Conservation (phyloP, 2,797 vertebrate species). For the Anableps anableps region DNA sequence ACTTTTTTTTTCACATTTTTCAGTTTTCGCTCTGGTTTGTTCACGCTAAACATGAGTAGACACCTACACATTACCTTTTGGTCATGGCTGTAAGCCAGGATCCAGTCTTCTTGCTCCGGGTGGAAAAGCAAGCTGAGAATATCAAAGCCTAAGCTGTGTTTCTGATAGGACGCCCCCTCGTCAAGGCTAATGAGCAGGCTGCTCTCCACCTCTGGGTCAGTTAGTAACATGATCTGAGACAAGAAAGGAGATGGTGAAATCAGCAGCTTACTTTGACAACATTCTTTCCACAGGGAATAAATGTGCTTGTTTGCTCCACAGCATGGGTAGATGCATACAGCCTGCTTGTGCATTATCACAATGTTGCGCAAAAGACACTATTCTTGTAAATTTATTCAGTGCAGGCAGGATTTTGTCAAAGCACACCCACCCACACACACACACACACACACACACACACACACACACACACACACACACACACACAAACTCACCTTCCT, state of each 20-base stretch:
- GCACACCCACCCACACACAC: background rate
- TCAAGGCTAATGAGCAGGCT: conserved; percentile 95
- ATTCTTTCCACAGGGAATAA: conserved; percentile 59
- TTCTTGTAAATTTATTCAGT: conserved; percentile 23
- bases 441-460: conserved; percentile 75
- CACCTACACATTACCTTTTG: conserved; percentile 85
- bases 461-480: conserved; percentile 66
- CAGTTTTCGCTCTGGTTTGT: conserved; percentile 37
- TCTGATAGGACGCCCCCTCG: conserved; percentile 94
- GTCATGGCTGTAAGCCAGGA: conserved; percentile 93
- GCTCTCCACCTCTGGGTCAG: conserved; percentile 95
- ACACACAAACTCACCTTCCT: conserved; percentile 85
- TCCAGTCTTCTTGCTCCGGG: conserved; percentile 94
- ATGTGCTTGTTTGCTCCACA: conserved; percentile 39
- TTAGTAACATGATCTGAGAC: conserved; percentile 92
- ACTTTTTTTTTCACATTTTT: conserved; percentile 32
- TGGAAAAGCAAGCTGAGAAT: conserved; percentile 95
- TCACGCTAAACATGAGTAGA: conserved; percentile 33
- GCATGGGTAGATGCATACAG: conserved; percentile 21
- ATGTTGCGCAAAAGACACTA: conserved; percentile 35
- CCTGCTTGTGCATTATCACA: conserved; percentile 34
- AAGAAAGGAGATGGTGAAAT: conserved; percentile 64
- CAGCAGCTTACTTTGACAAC: conserved; percentile 66
- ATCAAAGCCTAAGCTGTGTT: conserved; percentile 92
- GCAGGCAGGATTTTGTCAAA: background rate